A percentile compares a stretch with the other conserved stretches of the same genome.
Conservation (phyloP, 2,888 invertebrate species). For the Cantharis rustica region DNA sequence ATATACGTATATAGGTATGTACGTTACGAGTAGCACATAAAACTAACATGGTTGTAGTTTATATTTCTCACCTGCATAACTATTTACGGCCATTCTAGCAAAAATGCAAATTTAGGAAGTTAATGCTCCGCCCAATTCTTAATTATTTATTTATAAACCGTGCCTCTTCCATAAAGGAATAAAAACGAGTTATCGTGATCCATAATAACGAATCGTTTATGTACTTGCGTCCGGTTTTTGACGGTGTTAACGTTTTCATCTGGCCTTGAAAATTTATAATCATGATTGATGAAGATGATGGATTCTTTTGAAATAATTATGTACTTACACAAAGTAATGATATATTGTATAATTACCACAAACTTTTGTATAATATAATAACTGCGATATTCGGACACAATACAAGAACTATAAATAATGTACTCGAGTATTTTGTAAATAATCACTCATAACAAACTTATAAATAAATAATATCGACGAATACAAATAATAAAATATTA, state of each 20-base stretch:
- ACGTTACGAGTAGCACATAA: background rate
- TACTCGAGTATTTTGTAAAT: background rate
- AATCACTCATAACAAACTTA: background rate
- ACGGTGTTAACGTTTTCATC: slow-evolving; percentile 23
- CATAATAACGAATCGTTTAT: slow-evolving; percentile 8
- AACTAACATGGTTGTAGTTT: background rate
- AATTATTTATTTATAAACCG: slow-evolving; percentile 11
- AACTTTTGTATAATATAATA: background rate
- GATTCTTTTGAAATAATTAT: slow-evolving; percentile 51
- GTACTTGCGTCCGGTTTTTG: slow-evolving; percentile 18
- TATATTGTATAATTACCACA: slow-evolving; percentile 43
- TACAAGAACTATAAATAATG: background rate
- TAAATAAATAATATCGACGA: background rate
- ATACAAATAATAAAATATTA: background rate
- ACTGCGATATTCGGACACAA: background rate
- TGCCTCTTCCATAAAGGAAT: slow-evolving; percentile 10
- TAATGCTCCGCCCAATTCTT: slow-evolving; percentile 9
- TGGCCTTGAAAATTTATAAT: slow-evolving; percentile 40
- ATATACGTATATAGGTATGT: background rate
- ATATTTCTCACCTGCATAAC: background rate
- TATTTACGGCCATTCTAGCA: slow-evolving; percentile 1
- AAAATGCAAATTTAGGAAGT: slow-evolving; percentile 6
- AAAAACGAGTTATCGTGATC: slow-evolving; percentile 11
- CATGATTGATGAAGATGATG: slow-evolving; percentile 49
- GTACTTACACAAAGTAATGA: slow-evolving; percentile 51